These are phyloP conservation scores for Dolichallabes microphthalmus DNA, from an alignment of 2,113 vertebrate species.

Conservation along the genomic window DNA sequence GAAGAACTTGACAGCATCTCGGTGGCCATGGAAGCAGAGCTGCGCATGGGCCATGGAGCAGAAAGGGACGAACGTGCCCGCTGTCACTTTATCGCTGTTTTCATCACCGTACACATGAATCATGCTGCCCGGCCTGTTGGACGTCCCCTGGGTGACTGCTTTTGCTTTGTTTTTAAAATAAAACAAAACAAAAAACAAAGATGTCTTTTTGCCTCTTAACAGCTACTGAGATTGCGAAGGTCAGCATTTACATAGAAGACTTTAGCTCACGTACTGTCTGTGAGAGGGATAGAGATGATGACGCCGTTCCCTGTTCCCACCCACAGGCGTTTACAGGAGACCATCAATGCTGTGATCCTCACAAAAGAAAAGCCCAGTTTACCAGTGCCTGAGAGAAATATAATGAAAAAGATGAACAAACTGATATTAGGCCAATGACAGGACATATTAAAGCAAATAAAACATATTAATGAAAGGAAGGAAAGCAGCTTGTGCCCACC, in stretches of 20 bases:
- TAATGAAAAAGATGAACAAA: background rate
- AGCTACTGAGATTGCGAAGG: background rate
- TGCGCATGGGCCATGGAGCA: slow-evolving; percentile 98
- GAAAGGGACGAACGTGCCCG: slow-evolving; percentile 90
- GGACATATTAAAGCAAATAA: background rate
- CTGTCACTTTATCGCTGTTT: slow-evolving; percentile 91
- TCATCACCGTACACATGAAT: slow-evolving; percentile 93
- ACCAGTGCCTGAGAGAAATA: slow-evolving; percentile 77
- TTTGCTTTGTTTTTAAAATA: slow-evolving; percentile 74
- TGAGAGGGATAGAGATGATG: slow-evolving; percentile 90
- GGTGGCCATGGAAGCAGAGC: slow-evolving; percentile 95
- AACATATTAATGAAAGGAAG: background rate
- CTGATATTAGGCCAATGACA: background rate
- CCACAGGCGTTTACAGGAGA: slow-evolving; percentile 89
- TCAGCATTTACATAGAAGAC: background rate
- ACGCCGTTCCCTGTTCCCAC: slow-evolving; percentile 90
- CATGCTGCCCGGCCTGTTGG: slow-evolving; percentile 80
- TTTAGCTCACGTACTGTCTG: slow-evolving; percentile 79
- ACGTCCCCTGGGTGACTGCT: slow-evolving; percentile 77
- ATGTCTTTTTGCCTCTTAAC: background rate
- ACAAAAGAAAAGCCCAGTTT: slow-evolving; percentile 92
- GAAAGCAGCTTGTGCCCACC: slow-evolving; percentile 68
- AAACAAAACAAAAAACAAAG: background rate
- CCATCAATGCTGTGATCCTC: slow-evolving; percentile 88
- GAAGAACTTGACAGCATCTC: slow-evolving; percentile 98